These are phyloP conservation scores for Limnephilus lunatus DNA, from an alignment of 2,888 invertebrate genomes.

Conservation along the genomic window DNA sequence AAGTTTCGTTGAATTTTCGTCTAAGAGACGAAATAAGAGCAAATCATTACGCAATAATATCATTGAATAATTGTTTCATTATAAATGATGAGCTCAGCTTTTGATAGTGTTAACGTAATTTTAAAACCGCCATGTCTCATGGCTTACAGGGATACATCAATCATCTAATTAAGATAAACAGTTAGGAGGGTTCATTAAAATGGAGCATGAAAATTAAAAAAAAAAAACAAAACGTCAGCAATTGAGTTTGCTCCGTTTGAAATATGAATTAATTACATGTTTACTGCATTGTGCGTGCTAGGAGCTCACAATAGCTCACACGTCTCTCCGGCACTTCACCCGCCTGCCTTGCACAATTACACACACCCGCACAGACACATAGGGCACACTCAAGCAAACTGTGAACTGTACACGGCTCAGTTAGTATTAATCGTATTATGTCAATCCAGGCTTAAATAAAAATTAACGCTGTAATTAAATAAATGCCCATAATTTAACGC, in stretches of 20 bases:
- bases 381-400: background rate
- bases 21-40: background rate
- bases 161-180: conserved; percentile 61
- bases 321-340: conserved; percentile 24
- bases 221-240: conserved; percentile 61
- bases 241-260: conserved; percentile 58
- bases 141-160: conserved; percentile 48
- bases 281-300: conserved; percentile 46
- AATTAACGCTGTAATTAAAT: conserved; percentile 58
- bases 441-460: conserved; percentile 55
- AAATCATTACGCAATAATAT: background rate
- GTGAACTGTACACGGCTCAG: background rate
- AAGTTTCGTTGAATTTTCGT: background rate
- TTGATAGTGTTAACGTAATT: background rate
- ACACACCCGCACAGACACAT: conserved; percentile 3
- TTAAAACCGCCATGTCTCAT: background rate
- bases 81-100: background rate
- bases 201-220: conserved; percentile 62
- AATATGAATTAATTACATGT: conserved; percentile 63
- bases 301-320: conserved; percentile 20
- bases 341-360: background rate
- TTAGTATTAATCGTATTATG: conserved; percentile 60
- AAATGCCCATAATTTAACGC: conserved; percentile 35
- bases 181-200: conserved; percentile 61
- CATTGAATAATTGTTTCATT: background rate